Base-by-base conservation (phyloP, 2,797 vertebrate genomes). In the Thaleichthys pacificus region DNA sequence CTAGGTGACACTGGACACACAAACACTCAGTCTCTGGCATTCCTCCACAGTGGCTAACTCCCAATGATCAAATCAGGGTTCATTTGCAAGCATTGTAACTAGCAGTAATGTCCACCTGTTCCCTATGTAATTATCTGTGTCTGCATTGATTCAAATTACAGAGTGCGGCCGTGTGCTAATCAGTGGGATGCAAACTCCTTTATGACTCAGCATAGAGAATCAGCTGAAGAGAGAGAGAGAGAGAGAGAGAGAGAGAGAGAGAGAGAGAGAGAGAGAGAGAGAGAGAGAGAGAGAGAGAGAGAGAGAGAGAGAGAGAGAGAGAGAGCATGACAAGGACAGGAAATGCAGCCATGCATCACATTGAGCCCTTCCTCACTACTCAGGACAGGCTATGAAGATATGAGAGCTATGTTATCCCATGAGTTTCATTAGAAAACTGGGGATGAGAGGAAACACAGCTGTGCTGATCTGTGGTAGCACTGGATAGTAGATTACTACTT, bases 91-190 rank as follows among this genome's bases (percentile, higher is more conserved):
- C 68, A 72, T 49, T 35, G 42, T 35, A 66, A 77, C 72, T n/a
- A 72, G 57, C 71, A 62, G 60, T 75, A 84, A 78, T 78, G 70
- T 57, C 54, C 38, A 71, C 54, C 66, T 35, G 54, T 42, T 35
- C 66, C 30, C 71, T 61, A 42, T 72, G 24, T 71, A 77, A 87
- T 83, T 80, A 80, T 75, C 69, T 72, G 68, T 72, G 72, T 68
- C 68, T 76, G 64, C 57, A 54, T 66, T 38, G 24, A 68, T 49
- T 77, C 62, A 85, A 82, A 87, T 81, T 81, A 80, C 35, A 81
- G 76, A 61, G 72, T 76, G 70, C 63, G 63, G 68, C 5, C 35
- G 64, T 14, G 68, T 62, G 1, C 66, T 74, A 76, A 83, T 79
- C 67, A 80, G 70, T 54, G 65, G 47, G 67, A 17, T 71, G 61